Evolutionary conservation across 1,140 invertebrate species (phyloP), one percentile per base, ranked within the genome.

Genomic region (Sesamia nonagrioides): DNA sequence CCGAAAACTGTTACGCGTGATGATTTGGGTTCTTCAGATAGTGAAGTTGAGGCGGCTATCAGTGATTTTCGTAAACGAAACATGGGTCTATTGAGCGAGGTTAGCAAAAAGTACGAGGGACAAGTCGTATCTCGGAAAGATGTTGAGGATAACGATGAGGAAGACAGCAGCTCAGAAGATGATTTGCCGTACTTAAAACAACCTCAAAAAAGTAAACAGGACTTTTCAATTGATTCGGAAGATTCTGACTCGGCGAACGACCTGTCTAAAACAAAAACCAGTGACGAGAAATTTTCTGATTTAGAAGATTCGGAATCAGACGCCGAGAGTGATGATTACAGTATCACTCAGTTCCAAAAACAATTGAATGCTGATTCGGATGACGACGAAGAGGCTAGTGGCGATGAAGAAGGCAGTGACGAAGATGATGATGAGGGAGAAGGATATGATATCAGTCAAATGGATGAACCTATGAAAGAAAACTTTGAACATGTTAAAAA

Each of bases 21-120:
- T 8, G 94, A 95, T 81, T 88, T 94, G 2, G 93, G 93, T 27
- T 95, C 95, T 48, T 95, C 95, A 52, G 92, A 93, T 9, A 96
- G 96, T 60, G 94, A 95, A 75, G 96, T 97, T 35, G 95, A 96
- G 66, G 95, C 96, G 54, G 95, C 94, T 33, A 92, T 95, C 48
- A 97, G 96, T 50, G 95, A 95, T 84, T 96, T 97, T 86, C 94
- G 96, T 1, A 97, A 96, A 83, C 89, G 95, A 83, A 97, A 97
- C 86, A 91, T 97, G 5, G 95, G 96, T 87, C 91, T 97, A 61
- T 86, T 98, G 17, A 96, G 96, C 78, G 96, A 97, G 81, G 85
- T 96, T 35, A 97, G 97, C 91, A 95, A 96, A 78, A 97, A 96
- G 76, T 98, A 98, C 91, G 96, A 96, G 60, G 97, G 97, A 0